phyloP scores from a whole-genome alignment of 1,140 invertebrate genomes.

The Lordiphosa mommai region DNA sequence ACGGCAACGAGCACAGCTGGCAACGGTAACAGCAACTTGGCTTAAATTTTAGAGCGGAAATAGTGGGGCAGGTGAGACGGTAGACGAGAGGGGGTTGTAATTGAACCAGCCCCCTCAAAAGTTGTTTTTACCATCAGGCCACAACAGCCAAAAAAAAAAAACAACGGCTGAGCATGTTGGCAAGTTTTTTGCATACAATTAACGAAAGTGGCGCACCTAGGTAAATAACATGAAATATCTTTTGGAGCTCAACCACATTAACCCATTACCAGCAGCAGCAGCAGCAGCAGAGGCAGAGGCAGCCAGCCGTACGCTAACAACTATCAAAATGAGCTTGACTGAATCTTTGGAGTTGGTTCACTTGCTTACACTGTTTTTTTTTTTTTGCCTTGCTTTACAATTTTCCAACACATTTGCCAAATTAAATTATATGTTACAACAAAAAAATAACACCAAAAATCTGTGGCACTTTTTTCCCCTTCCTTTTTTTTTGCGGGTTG shows the following conservation, averaged over 20 bases:
- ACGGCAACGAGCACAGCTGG: conserved; percentile 56
- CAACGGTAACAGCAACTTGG: conserved; percentile 44
- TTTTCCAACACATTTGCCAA: conserved; percentile 76
- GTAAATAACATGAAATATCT: conserved; percentile 56
- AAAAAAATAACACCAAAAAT: conserved; percentile 10
- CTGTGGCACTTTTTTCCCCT: conserved; percentile 9
- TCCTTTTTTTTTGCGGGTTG: conserved; percentile 28
- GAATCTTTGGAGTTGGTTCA: conserved; percentile 6
- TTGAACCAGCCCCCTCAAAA: conserved; percentile 62
- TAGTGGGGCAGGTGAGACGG: conserved; percentile 52
- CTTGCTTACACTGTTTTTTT: conserved; percentile 1
- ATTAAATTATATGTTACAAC: conserved; percentile 57
- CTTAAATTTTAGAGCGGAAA: conserved; percentile 75
- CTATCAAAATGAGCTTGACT: conserved; percentile 26
- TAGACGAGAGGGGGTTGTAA: conserved; percentile 36
- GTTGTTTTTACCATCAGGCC: conserved; percentile 45
- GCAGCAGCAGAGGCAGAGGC: conserved; percentile 11
- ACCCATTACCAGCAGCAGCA: conserved; percentile 64
- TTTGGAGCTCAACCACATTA: conserved; percentile 61
- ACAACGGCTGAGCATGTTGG: conserved; percentile 42
- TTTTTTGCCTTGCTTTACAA: conserved; percentile 60
- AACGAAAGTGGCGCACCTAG: conserved; percentile 72
- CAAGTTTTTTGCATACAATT: conserved; percentile 77
- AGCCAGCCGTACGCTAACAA: conserved; percentile 2
- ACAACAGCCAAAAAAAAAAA: conserved; percentile 46